phyloP scores from a whole-genome alignment of 2,797 vertebrate genomes.

The Mionectes olivaceus region DNA sequence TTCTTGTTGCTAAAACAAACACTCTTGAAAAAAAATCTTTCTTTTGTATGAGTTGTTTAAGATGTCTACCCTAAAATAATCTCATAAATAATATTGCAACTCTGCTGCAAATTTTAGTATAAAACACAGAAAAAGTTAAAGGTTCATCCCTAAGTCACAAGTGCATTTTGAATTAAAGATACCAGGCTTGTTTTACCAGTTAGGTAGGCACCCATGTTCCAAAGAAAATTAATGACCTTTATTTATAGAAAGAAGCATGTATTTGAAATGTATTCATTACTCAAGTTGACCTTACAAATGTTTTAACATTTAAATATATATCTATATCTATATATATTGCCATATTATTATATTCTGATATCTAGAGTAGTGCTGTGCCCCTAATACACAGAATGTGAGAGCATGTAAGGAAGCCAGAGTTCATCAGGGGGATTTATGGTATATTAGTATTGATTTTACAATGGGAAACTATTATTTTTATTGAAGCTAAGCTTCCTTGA shows the following conservation, averaged over 20 bases:
- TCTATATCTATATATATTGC: constrained; percentile 67
- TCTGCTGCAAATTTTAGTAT: background rate
- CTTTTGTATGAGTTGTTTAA: constrained; percentile 22
- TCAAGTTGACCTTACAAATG: constrained; percentile 61
- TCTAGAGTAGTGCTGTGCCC: constrained; percentile 63
- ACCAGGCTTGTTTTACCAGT: background rate
- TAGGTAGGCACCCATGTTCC: background rate
- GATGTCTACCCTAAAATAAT: background rate
- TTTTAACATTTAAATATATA: constrained; percentile 64
- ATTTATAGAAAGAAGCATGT: constrained; percentile 5
- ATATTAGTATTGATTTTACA: constrained; percentile 47
- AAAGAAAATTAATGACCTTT: constrained; percentile 14
- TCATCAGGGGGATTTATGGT: constrained; percentile 8
- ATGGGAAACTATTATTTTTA: constrained; percentile 22
- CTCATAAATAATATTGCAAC: constrained; percentile 8
- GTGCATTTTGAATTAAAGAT: background rate
- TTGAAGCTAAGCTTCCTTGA: constrained; percentile 46
- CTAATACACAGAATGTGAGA: constrained; percentile 58
- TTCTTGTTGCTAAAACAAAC: constrained; percentile 39
- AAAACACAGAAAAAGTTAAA: background rate
- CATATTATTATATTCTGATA: constrained; percentile 67
- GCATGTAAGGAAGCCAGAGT: constrained; percentile 56
- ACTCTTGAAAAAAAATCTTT: background rate
- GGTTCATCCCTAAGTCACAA: background rate
- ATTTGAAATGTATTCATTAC: constrained; percentile 55